These are phyloP conservation scores for Falco columbarius DNA, from an alignment of 2,797 vertebrate genomes.

Conservation along the genomic window DNA sequence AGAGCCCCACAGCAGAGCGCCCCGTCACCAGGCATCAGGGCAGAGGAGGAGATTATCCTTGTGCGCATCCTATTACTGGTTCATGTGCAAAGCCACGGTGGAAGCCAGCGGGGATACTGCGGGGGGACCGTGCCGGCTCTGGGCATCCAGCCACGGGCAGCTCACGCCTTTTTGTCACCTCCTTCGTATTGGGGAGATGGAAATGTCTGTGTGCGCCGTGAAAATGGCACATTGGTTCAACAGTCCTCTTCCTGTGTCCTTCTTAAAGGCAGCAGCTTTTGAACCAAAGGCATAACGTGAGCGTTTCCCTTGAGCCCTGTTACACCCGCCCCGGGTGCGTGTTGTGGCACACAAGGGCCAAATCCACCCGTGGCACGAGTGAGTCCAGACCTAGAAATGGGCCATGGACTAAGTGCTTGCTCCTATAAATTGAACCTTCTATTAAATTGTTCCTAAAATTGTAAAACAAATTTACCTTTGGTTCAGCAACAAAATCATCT, in stretches of 20 bases:
- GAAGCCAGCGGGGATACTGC: rapidly evolving
- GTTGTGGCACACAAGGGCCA: neutral
- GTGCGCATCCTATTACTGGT: neutral
- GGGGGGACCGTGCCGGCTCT: rapidly evolving
- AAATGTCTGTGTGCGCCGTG: neutral
- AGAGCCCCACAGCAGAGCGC: neutral
- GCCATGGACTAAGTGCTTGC: neutral
- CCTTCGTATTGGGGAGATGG: neutral
- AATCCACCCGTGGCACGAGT: neutral
- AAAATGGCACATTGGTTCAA: neutral
- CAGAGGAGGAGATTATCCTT: neutral
- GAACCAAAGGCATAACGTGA: neutral
- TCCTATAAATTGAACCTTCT: neutral
- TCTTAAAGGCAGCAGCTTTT: neutral
- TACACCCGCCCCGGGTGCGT: rapidly evolving
- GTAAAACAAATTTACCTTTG: neutral
- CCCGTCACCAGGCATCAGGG: neutral
- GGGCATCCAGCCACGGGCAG: neutral
- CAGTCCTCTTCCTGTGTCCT: rapidly evolving
- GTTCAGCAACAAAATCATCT: too few relatives aligned
- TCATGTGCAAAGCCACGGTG: neutral
- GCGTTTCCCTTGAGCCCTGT: rapidly evolving
- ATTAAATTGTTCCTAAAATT: neutral
- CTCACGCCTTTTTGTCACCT: neutral
- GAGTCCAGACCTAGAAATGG: neutral